phyloP scores from a whole-genome alignment of 2,888 invertebrate species.

The Aricia artaxerxes region DNA sequence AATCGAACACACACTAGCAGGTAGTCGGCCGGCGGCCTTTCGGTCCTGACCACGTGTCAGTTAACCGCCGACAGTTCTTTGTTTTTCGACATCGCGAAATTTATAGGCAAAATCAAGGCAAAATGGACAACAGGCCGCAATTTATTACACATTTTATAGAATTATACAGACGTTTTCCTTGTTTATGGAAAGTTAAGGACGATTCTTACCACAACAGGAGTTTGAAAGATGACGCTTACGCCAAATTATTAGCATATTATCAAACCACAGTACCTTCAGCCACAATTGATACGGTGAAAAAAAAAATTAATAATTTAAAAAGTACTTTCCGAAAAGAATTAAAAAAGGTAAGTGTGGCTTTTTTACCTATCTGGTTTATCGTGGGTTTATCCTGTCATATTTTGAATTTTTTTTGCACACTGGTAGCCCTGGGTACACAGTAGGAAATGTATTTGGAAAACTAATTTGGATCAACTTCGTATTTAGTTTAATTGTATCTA shows the following conservation, averaged over 20 bases:
- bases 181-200: not conserved
- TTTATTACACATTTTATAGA: not conserved
- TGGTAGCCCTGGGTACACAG: too few species aligned
- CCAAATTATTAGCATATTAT: not conserved
- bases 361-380: not conserved
- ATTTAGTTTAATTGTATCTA: too few species aligned
- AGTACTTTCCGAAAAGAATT: not conserved
- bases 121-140: not conserved
- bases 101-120: not conserved
- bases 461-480: too few species aligned
- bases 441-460: too few species aligned
- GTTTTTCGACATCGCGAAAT: not conserved
- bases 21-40: not conserved
- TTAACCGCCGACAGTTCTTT: not conserved
- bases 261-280: not conserved
- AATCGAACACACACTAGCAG: slow-evolving; percentile 4
- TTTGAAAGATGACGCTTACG: not conserved
- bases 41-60: not conserved
- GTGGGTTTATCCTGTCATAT: not conserved
- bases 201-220: not conserved
- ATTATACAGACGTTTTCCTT: not conserved
- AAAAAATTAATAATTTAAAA: not conserved
- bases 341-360: not conserved
- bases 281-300: not conserved
- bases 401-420: not conserved